phyloP scores from a whole-genome alignment of 2,797 vertebrate species.

The Rhincodon typus region DNA sequence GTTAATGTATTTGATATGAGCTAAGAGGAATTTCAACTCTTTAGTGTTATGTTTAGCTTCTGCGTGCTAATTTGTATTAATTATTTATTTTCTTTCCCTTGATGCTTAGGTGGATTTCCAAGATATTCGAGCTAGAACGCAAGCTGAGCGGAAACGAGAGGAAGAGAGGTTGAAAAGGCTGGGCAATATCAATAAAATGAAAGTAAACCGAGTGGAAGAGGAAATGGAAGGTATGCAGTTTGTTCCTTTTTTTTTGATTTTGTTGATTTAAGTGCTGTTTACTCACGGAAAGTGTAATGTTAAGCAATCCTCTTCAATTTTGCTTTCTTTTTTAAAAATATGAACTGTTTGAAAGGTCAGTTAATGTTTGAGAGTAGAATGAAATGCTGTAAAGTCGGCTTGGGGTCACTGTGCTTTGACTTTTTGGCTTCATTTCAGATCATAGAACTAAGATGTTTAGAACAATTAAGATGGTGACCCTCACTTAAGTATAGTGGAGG shows the following conservation, averaged over 20 bases:
- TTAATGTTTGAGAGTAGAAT: background rate
- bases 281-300: background rate
- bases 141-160: slow-evolving; percentile 70
- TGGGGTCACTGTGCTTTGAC: background rate
- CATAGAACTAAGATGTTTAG: background rate
- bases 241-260: background rate
- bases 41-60: background rate
- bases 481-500: background rate
- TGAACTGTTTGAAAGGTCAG: background rate
- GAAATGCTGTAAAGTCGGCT: background rate
- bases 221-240: slow-evolving; percentile 75
- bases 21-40: background rate
- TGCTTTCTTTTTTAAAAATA: background rate
- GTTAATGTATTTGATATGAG: background rate
- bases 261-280: background rate
- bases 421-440: background rate
- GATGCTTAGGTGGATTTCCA: slow-evolving; percentile 79
- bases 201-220: slow-evolving; percentile 63
- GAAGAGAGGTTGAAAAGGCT: slow-evolving; percentile 73
- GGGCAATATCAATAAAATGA: slow-evolving; percentile 71
- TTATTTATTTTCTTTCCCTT: background rate
- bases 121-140: slow-evolving; percentile 68
- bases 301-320: background rate
- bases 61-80: too few relatives aligned
- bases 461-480: background rate